phyloP scores from a whole-genome alignment of 2,888 invertebrate genomes.

The Dryadula phaetusa region DNA sequence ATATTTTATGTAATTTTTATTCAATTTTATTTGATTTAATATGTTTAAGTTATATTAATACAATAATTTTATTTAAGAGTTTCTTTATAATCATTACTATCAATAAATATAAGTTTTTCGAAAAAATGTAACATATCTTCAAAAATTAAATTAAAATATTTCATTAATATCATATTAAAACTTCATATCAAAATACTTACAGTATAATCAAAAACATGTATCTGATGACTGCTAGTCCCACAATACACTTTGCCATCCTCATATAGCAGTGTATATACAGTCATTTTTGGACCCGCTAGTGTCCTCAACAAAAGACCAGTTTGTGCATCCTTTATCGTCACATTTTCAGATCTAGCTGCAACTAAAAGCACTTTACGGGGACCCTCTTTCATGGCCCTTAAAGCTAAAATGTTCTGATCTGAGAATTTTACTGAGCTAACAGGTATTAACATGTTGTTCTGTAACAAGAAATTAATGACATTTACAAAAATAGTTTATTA shows the following conservation, averaged over 20 bases:
- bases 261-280: slow-evolving; percentile 89
- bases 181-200: slow-evolving; percentile 72
- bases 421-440: slow-evolving; percentile 85
- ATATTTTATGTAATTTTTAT: too few relatives aligned
- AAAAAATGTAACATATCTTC: too few relatives aligned
- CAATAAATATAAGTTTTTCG: too few relatives aligned
- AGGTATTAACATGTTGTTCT: slow-evolving; percentile 83
- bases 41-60: too few relatives aligned
- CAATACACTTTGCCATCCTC: slow-evolving; percentile 89
- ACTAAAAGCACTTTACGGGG: slow-evolving; percentile 88
- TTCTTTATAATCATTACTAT: too few relatives aligned
- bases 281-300: slow-evolving; percentile 83
- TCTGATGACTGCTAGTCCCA: slow-evolving; percentile 89
- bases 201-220: slow-evolving; percentile 89
- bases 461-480: slow-evolving; percentile 44
- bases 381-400: slow-evolving; percentile 90
- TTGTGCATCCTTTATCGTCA: slow-evolving; percentile 89
- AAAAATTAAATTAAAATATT: too few relatives aligned
- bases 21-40: too few relatives aligned
- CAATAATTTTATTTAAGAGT: too few relatives aligned
- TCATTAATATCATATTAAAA: too few relatives aligned
- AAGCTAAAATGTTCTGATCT: slow-evolving; percentile 86
- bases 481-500: not conserved
- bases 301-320: slow-evolving; percentile 88
- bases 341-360: slow-evolving; percentile 87